A percentile compares a stretch with the other conserved stretches of the same genome.
phyloP scores from a whole-genome alignment of 2,888 invertebrate genomes.

The Apocheima hispidaria region DNA sequence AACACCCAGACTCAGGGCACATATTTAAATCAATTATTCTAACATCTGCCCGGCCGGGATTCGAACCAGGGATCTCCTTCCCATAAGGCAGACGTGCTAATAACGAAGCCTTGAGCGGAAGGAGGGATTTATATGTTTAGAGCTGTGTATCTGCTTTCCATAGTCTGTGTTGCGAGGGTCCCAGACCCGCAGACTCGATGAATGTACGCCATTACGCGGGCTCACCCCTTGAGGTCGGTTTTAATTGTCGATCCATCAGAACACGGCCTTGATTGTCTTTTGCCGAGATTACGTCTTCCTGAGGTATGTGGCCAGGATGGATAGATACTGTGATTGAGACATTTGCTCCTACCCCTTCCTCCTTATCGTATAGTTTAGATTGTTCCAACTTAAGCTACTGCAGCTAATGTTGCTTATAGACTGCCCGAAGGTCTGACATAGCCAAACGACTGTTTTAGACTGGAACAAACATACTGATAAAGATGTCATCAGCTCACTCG shows the following conservation, averaged over 20 bases:
- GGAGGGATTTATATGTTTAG: too few relatives aligned
- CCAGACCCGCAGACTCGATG: constrained; percentile 31
- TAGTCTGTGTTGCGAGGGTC: not conserved
- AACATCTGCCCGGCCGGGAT: too few relatives aligned
- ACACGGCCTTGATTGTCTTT: constrained; percentile 27
- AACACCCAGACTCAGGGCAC: too few relatives aligned
- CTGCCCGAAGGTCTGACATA: too few relatives aligned
- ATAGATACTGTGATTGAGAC: not conserved
- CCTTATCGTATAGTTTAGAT: not conserved
- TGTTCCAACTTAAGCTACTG: not conserved
- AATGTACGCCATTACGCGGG: constrained; percentile 51
- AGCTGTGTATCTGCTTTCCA: not conserved
- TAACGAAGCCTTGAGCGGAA: too few relatives aligned
- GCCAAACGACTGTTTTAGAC: not conserved
- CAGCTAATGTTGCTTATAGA: too few relatives aligned
- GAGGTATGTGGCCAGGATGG: constrained; percentile 3
- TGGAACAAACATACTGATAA: not conserved
- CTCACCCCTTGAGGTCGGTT: constrained; percentile 43
- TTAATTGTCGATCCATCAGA: constrained; percentile 60
- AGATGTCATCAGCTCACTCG: too few relatives aligned
- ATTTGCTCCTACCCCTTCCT: not conserved
- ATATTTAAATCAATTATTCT: too few relatives aligned
- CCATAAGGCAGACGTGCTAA: too few relatives aligned
- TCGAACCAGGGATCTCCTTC: too few relatives aligned
- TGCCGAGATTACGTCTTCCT: constrained; percentile 18